Evolutionary conservation across 2,888 invertebrate genomes (phyloP), one percentile per base, ranked within the genome.

Genomic region (Ischnus inquisitorius): DNA sequence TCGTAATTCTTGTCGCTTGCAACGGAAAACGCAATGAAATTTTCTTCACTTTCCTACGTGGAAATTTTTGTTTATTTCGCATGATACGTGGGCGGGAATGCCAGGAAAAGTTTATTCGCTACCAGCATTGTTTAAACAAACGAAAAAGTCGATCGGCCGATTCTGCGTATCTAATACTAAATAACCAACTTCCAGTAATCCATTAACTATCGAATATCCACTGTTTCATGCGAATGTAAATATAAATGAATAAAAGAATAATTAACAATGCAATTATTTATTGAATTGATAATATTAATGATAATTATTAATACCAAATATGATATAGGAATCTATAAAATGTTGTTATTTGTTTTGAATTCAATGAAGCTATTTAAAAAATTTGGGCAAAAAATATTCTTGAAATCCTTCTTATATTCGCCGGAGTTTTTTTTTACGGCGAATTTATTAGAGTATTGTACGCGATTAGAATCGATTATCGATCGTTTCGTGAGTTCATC

Each of bases 1-100:
- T 67, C 43, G 65, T 43, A 43, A 67, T 46, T 67, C 43, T 67
- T 46, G 22, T 67, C 43, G 34, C 43, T 14, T 46, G n/a, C 65
- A 67, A n/a, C 25, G 25, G 6, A 6, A 12, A 67, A 43, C 5
- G 65, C 65, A 19, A 22, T 43, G 43, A 46, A 67, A 57, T 25
- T 43, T n/a, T 43, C 8, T 34, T 2, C 14, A 67, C 65, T 12
- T 12, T 34, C 65, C 43, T 43, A 19, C 46, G 43, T 25, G 14
- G 25, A 67, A 43, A 22, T 43, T n/a, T 12, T 57, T 57, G 57
- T 57, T 57, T 54, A 22, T 54, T 2, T 10, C 22, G 2, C 54
- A 54, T 54, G 8, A 12, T 2, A 2, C 10, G 12, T 3, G 22
- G 12, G 8, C 16, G 22, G 1, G 54, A 54, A 54, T 54, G 22